A percentile compares a stretch with the other conserved stretches of the same genome.
Evolutionary conservation across 2,113 vertebrate genomes (phyloP).

Genomic region (Tenrec ecaudatus): DNA sequence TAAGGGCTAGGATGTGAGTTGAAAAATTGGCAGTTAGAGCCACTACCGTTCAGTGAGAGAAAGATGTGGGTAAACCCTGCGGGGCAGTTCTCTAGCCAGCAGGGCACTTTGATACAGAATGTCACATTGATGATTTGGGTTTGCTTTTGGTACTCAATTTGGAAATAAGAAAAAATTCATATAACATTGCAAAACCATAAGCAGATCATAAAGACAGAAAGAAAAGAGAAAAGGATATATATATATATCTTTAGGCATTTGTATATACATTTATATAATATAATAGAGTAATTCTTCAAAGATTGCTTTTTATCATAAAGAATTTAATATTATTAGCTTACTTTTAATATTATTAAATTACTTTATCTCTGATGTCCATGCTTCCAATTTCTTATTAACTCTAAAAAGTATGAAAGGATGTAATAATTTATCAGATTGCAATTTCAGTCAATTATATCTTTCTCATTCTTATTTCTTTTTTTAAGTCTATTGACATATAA

Average conservation of each 20-base stretch:
- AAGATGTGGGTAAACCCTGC: not conserved
- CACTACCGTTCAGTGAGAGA: not conserved
- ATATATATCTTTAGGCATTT: not conserved
- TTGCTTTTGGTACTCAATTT: not conserved
- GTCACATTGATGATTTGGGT: not conserved
- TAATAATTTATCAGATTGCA: not conserved
- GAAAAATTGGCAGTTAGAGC: not conserved
- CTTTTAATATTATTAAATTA: not conserved
- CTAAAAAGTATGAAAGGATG: slow-evolving; percentile 15
- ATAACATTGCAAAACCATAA: not conserved
- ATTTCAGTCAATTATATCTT: not conserved
- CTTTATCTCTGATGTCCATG: not conserved
- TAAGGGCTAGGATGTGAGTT: not conserved
- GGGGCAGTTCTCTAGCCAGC: not conserved
- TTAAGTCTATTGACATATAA: not conserved
- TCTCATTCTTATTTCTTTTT: not conserved
- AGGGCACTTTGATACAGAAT: not conserved
- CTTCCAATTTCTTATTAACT: not conserved
- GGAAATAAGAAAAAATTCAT: not conserved
- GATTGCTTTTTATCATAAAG: not conserved
- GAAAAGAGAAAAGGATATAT: not conserved
- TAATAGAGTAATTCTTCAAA: not conserved
- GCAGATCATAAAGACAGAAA: not conserved
- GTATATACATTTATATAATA: not conserved
- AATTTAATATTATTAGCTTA: not conserved